Percentiles rank a stretch among this genome's conserved stretches.
These are phyloP conservation scores for Sylvia borin DNA, from an alignment of 2,797 vertebrate genomes.

Conservation along the genomic window DNA sequence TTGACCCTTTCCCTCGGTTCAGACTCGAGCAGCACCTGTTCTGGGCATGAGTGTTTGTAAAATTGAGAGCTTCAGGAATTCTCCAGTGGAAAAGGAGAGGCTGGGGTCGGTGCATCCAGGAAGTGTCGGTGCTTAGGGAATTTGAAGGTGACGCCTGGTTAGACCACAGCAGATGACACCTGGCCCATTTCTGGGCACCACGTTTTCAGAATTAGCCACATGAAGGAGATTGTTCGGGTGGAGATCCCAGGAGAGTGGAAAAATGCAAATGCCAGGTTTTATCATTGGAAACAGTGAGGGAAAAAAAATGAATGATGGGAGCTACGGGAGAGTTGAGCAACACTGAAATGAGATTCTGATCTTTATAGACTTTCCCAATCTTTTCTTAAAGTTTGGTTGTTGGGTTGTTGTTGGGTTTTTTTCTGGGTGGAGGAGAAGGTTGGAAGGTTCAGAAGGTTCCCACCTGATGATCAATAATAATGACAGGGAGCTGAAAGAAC, in stretches of 20 bases:
- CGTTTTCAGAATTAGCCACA: neutral
- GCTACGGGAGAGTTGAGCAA: conserved; percentile 5
- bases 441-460: neutral
- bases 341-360: conserved; percentile 11
- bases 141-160: neutral
- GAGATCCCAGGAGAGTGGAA: neutral
- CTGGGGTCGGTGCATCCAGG: neutral
- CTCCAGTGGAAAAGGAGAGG: neutral
- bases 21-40: neutral
- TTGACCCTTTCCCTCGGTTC: neutral
- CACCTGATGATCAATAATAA: conserved; percentile 1
- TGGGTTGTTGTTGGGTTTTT: neutral
- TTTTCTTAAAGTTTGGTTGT: conserved; percentile 9
- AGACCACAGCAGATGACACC: neutral
- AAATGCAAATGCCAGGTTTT: neutral
- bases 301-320: neutral
- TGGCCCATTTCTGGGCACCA: accelerated
- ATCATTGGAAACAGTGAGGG: neutral
- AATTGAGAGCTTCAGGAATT: neutral
- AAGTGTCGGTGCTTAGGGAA: neutral
- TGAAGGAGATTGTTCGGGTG: neutral
- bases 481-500: neutral
- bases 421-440: neutral
- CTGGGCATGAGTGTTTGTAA: neutral
- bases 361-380: conserved; percentile 1